phyloP scores from a whole-genome alignment of 2,888 invertebrate genomes.

The Brachyopa scutellaris region DNA sequence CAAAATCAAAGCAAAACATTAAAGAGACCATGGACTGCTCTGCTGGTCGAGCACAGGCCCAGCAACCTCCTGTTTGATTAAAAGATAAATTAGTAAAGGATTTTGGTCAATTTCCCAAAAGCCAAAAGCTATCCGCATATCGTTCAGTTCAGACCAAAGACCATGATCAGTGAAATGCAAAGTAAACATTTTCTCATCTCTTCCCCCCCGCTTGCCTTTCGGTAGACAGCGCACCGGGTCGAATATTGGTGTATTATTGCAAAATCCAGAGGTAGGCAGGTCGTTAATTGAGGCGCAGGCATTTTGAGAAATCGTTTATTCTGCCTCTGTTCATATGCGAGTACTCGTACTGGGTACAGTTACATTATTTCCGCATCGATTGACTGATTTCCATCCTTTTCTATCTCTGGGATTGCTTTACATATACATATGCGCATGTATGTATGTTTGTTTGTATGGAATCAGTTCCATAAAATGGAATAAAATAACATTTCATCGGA shows the following conservation, averaged over 20 bases:
- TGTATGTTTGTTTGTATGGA: too few relatives aligned
- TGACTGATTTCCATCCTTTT: conserved; percentile 60
- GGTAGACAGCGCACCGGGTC: background rate
- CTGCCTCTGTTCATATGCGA: too few relatives aligned
- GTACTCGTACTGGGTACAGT: background rate
- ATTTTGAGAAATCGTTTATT: conserved; percentile 70
- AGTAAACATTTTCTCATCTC: conserved; percentile 55
- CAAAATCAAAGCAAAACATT: conserved; percentile 27
- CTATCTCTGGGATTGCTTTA: background rate
- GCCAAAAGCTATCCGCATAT: conserved; percentile 41
- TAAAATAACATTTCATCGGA: conserved; percentile 67
- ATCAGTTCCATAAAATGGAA: conserved; percentile 47
- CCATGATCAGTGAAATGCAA: conserved; percentile 69
- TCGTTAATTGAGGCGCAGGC: conserved; percentile 69
- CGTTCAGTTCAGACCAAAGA: conserved; percentile 44
- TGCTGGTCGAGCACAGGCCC: background rate
- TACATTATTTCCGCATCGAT: conserved; percentile 67
- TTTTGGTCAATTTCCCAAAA: conserved; percentile 68
- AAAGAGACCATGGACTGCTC: background rate
- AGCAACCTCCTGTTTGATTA: conserved; percentile 50
- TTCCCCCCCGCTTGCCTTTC: conserved; percentile 21
- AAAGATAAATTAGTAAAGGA: conserved; percentile 71
- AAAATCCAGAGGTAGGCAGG: conserved; percentile 52
- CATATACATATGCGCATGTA: too few relatives aligned
- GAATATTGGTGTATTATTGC: conserved; percentile 34